Base-by-base conservation (phyloP, 2,113 vertebrate genomes). In the Anarrhichthys ocellatus region DNA sequence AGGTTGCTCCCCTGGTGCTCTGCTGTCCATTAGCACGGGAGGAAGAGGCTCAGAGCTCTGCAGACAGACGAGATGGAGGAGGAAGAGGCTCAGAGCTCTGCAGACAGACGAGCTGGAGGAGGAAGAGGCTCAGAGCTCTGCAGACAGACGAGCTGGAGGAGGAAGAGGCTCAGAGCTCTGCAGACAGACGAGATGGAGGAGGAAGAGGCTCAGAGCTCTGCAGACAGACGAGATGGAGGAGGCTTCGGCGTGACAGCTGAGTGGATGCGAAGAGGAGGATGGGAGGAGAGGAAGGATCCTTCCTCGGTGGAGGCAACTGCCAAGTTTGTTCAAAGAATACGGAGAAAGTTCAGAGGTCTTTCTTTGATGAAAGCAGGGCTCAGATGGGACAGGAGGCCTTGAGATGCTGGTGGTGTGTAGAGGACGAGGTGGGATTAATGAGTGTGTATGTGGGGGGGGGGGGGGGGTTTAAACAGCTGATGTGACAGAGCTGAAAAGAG, bases 21-120 rank as follows among this genome's bases (percentile, higher is more conserved):
- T 44, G 65, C 75, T 73, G 40, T 80, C 89, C 86, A 91, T 90
- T 88, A 86, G 76, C 48, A 80, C 15, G 32, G 24, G 34, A 78
- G 24, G n/a, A 75, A 88, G 62, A 34, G 29, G 62, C 72, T 78
- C 66, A 70, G 69, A 72, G 67, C 72, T 76, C 72, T 52, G 10
- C 22, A 63, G 40, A 66, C 42, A 54, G 61, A 83, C 18, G 61
- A 80, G 62, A 58, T n/a, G 29, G 29, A 29, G 29, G 29, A 29
- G 29, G 29, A 29, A 29, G 29, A 29, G 29, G 29, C 29, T 29
- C 29, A 29, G 29, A 73, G 65, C 73, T 76, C 70, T 29, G 29
- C 29, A 29, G 29, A 29, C 29, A 29, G 29, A 29, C 29, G 29
- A 29, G 29, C 1, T 29, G 50, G 69, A 77, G 24, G 34, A 78